Base-by-base conservation (phyloP, 2,797 vertebrate genomes). In the Sebastes nivosus region DNA sequence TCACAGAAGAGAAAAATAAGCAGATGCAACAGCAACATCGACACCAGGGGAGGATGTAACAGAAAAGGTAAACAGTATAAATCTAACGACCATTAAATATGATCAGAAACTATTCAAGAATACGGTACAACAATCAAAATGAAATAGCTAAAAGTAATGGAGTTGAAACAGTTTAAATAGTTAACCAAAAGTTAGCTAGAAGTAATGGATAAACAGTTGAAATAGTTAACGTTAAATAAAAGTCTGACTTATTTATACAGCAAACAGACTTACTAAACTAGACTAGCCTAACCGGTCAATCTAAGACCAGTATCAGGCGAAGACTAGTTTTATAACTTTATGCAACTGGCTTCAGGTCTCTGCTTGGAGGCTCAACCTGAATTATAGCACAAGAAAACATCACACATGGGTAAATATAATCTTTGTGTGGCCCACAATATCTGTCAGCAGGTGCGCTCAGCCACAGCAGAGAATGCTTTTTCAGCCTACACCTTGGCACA, bases 401-500 rank as follows among this genome's bases (percentile, higher is more conserved):
- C 80, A 84, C 70, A 63, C 66, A 67, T 34, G 24, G 65, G 70
- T 73, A 77, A 72, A 89, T 83, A 2, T 77, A 75, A 77, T 75
- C 36, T 34, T 57, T 50, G 54, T 58, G 50, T 76, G 60, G 54
- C 68, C 58, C 54, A 72, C 61, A 79, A 38, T 82, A 50, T 75
- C 38, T 72, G 27, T 55, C 64, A 77, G 29, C 46, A 67, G 67
- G 70, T 72, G 50, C 59, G 61, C 63, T 71, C 36, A 12, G 59
- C 66, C 81, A 29, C 64, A 74, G 79, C 68, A 66, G 18, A 66
- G 34, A 57, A 69, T 20, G 38, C 34, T 63, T 77, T 69, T 75
- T 36, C 68, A 77, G 66, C 84, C 84, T 69, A 79, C 83, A 84
- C 72, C 38, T 75, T 84, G 76, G 72, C 80, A 81, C 50, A 27